These are phyloP conservation scores for Pyrocephalus nanus DNA, from an alignment of 2,797 vertebrate genomes.

Conservation along the genomic window DNA sequence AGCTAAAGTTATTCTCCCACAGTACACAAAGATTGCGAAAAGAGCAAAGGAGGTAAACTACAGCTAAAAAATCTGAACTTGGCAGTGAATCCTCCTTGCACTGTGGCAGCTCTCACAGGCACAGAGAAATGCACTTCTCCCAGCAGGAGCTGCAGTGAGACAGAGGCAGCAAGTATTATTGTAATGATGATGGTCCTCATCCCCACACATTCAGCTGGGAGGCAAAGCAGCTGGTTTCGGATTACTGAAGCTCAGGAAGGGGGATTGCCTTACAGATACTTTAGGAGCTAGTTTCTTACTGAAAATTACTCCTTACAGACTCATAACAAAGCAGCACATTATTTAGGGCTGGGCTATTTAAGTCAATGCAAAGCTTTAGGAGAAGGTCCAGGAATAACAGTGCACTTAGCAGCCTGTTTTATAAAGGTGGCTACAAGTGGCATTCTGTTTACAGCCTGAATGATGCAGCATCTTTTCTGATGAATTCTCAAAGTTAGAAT, in stretches of 20 bases:
- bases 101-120: not conserved
- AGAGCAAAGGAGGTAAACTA: not conserved
- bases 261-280: not conserved
- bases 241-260: not conserved
- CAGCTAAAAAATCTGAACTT: not conserved
- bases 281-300: not conserved
- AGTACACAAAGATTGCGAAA: not conserved
- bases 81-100: not conserved
- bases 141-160: constrained; percentile 14
- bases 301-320: not conserved
- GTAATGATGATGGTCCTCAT: not conserved
- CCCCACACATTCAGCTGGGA: not conserved
- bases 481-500: not conserved
- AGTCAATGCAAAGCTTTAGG: not conserved
- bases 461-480: not conserved
- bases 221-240: not conserved
- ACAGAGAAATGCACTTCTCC: not conserved
- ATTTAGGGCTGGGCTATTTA: not conserved
- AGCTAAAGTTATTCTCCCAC: not conserved
- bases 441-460: not conserved
- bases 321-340: not conserved
- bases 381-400: not conserved
- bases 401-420: not conserved
- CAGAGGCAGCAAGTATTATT: constrained; percentile 23
- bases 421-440: not conserved